phyloP scores from a whole-genome alignment of 2,113 vertebrate genomes.

The Trogon surrucura region DNA sequence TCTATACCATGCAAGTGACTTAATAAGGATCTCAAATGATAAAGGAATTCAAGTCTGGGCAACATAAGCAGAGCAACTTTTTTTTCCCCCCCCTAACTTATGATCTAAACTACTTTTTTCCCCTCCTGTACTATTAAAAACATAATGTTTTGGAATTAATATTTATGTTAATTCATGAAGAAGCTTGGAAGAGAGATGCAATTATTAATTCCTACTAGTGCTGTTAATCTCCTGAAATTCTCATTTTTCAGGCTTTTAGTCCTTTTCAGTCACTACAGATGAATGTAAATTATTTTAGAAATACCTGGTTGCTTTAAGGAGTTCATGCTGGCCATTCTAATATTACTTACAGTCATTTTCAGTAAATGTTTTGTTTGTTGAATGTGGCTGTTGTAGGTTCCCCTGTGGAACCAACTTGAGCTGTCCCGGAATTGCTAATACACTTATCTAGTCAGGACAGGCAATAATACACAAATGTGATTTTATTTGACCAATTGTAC shows the following conservation, averaged over 20 bases:
- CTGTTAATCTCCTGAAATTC: not conserved
- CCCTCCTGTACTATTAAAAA: not conserved
- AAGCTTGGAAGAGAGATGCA: not conserved
- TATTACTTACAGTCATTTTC: not conserved
- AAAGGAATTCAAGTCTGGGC: conserved; percentile 63
- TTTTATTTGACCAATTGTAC: conserved; percentile 7
- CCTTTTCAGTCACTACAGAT: not conserved
- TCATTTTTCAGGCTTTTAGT: not conserved
- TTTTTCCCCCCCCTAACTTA: not conserved
- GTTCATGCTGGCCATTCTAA: not conserved
- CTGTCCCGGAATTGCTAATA: not conserved
- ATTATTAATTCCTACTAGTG: not conserved
- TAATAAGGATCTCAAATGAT: conserved; percentile 71
- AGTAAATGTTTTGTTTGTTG: not conserved
- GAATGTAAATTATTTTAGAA: not conserved
- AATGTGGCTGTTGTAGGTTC: not conserved
- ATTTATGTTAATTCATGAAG: not conserved
- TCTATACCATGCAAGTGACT: conserved; percentile 70
- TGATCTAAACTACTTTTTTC: not conserved
- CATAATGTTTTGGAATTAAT: conserved; percentile 28
- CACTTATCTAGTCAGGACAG: not conserved
- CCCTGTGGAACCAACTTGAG: not conserved
- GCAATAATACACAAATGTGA: not conserved
- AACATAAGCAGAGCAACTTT: conserved; percentile 15
- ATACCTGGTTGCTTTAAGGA: not conserved